phyloP scores from a whole-genome alignment of 2,888 invertebrate genomes.

The Nebria salina region DNA sequence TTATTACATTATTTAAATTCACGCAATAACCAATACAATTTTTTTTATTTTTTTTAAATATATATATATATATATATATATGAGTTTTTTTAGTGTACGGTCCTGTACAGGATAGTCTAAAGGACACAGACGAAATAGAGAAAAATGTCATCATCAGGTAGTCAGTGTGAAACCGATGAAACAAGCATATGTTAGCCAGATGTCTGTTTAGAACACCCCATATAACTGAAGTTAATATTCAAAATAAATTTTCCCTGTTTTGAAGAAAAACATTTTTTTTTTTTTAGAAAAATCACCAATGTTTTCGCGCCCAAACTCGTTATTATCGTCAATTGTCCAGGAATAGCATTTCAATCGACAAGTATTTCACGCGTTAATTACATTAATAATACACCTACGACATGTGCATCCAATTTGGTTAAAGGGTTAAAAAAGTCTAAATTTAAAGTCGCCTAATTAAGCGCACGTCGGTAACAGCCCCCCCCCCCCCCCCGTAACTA shows the following conservation, averaged over 20 bases:
- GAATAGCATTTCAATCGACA: neutral
- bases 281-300: neutral
- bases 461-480: neutral
- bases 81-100: neutral
- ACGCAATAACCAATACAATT: too few species aligned
- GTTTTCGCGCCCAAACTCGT: neutral
- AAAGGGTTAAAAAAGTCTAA: neutral
- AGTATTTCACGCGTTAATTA: neutral
- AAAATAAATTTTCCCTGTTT: neutral
- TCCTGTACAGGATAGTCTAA: neutral
- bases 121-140: constrained; percentile 12
- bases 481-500: neutral
- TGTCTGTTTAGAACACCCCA: neutral
- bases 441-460: neutral
- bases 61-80: too few species aligned
- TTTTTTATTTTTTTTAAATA: too few species aligned
- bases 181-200: constrained; percentile 17
- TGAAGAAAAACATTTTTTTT: neutral
- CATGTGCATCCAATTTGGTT: neutral
- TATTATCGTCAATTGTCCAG: neutral
- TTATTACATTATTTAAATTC: too few species aligned
- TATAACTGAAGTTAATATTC: neutral
- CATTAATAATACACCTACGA: neutral
- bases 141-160: constrained; percentile 19
- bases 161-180: neutral